Base-by-base conservation (phyloP, 2,113 vertebrate species). In the Tetrao urogallus region DNA sequence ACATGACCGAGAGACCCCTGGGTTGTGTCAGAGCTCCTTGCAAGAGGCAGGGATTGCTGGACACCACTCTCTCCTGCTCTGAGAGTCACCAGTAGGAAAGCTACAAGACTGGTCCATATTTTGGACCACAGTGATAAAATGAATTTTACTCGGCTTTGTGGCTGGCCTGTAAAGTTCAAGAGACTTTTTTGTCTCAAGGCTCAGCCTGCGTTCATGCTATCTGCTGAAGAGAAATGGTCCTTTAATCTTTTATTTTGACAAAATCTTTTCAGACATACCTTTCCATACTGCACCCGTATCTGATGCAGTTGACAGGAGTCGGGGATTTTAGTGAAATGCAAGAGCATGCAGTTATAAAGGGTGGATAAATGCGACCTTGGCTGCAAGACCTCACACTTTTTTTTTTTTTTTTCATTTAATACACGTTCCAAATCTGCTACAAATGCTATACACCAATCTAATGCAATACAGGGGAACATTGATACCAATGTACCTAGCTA, bases 51-150 rank as follows among this genome's bases (percentile, higher is more conserved):
- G 30, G 72, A 15, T 82, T 1, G 2, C 16, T 0, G 0, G 38
- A 58, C 13, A 0, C 72, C 0, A 0, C 34, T 47, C 4, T 73
- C 60, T 66, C 65, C 0, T 0, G 10, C 54, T 20, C 71, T 5
- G 16, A 64, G 43, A 34, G 38, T 52, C 15, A 4, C 47, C 30
- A 30, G 28, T 20, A 73, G 32, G 22, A 78, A 69, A 54, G 30
- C 27, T 71, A 36, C 36, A 32, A 1, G 6, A 71, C 64, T 66
- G 1, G 3, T 34, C 64, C 66, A 74, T 45, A 27, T 25, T 83
- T 80, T 1, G 11, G 64, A 56, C 17, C 42, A 72, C 22, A 8
- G 4, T 67, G 42, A 72, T 20, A 43, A 86, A 87, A 86, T 61
- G 6, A 34, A 22, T 81, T 89, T 89, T 52, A 20, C 18, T 43